Evolutionary conservation across 1,140 invertebrate genomes (phyloP).

Genomic region (Drosophila willistoni): DNA sequence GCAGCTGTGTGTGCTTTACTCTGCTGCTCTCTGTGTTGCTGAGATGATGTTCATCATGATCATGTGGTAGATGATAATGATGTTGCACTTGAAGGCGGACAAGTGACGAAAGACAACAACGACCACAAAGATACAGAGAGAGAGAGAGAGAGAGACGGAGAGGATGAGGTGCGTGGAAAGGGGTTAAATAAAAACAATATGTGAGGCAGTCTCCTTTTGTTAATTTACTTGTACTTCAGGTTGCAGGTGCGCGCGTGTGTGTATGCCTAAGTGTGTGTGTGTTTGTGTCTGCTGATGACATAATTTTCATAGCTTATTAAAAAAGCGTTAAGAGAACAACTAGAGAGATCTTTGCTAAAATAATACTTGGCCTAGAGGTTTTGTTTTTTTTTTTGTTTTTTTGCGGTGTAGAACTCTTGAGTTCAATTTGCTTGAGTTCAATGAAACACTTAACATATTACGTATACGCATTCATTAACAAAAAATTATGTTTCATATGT

Average conservation of each 20-base stretch:
- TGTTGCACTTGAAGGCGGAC: slow-evolving; percentile 65
- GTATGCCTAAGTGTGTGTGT: neutral
- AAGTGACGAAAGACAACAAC: slow-evolving; percentile 50
- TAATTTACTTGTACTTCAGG: slow-evolving; percentile 10
- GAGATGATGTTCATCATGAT: neutral
- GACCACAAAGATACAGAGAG: slow-evolving; percentile 28
- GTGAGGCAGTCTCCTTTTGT: slow-evolving; percentile 13
- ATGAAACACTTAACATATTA: neutral
- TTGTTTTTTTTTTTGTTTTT: too few species aligned
- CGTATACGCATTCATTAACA: neutral
- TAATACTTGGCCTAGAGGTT: slow-evolving; percentile 14
- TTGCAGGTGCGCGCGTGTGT: slow-evolving; percentile 8
- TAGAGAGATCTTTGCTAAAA: slow-evolving; percentile 28
- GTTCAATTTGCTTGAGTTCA: slow-evolving; percentile 6
- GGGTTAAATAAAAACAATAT: neutral
- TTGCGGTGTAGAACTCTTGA: slow-evolving; percentile 1
- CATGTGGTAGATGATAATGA: neutral
- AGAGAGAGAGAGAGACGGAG: slow-evolving; percentile 4
- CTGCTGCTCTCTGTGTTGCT: neutral
- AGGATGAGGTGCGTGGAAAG: neutral
- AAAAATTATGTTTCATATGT: too few species aligned
- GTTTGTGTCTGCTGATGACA: slow-evolving; percentile 41
- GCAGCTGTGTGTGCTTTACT: slow-evolving; percentile 51
- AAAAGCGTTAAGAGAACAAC: slow-evolving; percentile 58
- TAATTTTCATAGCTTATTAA: slow-evolving; percentile 55